Conservation (phyloP, 2,888 invertebrate genomes). For the Sphinx pinastri region DNA sequence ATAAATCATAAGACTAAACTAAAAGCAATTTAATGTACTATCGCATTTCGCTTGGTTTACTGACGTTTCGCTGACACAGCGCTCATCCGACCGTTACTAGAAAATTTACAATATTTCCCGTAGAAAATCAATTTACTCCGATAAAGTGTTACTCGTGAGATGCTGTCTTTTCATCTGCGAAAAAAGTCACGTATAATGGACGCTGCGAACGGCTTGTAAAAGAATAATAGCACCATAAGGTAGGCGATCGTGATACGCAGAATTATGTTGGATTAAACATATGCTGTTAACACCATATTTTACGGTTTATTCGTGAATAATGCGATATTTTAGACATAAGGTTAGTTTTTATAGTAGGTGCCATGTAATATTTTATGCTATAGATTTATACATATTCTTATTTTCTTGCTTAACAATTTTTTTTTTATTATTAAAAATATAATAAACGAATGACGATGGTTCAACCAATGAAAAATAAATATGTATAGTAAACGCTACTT, state of each 20-base stretch:
- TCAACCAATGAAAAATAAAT: too few species aligned
- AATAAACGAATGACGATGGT: too few species aligned
- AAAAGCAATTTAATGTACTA: slow-evolving; percentile 41
- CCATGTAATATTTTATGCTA: background rate
- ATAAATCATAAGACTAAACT: slow-evolving; percentile 42
- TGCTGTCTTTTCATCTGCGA: slow-evolving; percentile 59
- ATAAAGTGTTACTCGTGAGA: slow-evolving; percentile 62
- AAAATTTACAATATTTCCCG: slow-evolving; percentile 74
- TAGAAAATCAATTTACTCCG: slow-evolving; percentile 73
- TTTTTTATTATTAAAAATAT: too few species aligned
- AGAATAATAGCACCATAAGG: slow-evolving; percentile 59
- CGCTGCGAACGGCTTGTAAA: slow-evolving; percentile 55
- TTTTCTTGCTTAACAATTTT: too few species aligned
- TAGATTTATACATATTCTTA: too few species aligned
- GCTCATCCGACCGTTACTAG: slow-evolving; percentile 49
- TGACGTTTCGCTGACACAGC: slow-evolving; percentile 54
- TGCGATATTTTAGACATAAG: background rate
- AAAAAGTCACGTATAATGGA: slow-evolving; percentile 76
- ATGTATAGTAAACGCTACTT: too few species aligned
- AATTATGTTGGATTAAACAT: slow-evolving; percentile 19
- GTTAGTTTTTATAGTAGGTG: slow-evolving; percentile 5
- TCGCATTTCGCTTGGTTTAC: slow-evolving; percentile 44
- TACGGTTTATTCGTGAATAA: slow-evolving; percentile 10
- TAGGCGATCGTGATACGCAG: slow-evolving; percentile 48
- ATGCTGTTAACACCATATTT: slow-evolving; percentile 21